phyloP scores from a whole-genome alignment of 1,140 invertebrate species.

The Charaxes varanes region DNA sequence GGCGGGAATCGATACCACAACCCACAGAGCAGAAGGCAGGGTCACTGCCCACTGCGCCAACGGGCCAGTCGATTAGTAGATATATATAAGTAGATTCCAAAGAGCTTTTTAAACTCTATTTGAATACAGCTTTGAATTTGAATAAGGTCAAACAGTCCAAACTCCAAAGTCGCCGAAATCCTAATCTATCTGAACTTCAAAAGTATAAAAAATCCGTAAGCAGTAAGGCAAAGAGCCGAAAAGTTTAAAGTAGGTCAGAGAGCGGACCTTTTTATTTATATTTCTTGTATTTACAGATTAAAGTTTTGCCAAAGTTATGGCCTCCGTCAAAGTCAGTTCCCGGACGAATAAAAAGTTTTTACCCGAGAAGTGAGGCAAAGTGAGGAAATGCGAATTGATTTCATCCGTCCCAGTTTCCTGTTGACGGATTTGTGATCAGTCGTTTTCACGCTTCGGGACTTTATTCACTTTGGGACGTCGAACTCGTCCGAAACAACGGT shows the following conservation, averaged over 20 bases:
- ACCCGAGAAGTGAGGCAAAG: slow-evolving; percentile 20
- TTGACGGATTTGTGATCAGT: slow-evolving; percentile 19
- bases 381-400: slow-evolving; percentile 37
- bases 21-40: too few species aligned
- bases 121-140: too few species aligned
- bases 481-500: too few species aligned
- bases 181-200: too few species aligned
- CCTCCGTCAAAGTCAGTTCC: slow-evolving; percentile 41
- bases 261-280: background rate
- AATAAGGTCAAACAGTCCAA: too few species aligned
- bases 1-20: too few species aligned
- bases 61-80: too few species aligned
- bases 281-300: slow-evolving; percentile 19
- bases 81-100: too few species aligned
- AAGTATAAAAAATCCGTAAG: too few species aligned
- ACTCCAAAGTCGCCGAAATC: too few species aligned
- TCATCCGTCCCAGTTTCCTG: slow-evolving; percentile 20
- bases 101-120: too few species aligned
- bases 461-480: slow-evolving; percentile 12
- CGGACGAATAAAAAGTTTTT: slow-evolving; percentile 39
- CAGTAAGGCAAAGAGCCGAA: background rate
- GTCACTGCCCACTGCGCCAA: too few species aligned
- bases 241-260: slow-evolving; percentile 4
- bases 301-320: slow-evolving; percentile 38
- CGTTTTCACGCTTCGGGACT: slow-evolving; percentile 13